Percentiles rank a stretch among this genome's conserved stretches.
Conservation (phyloP, 2,113 vertebrate genomes). For the Odocoileus virginianus region DNA sequence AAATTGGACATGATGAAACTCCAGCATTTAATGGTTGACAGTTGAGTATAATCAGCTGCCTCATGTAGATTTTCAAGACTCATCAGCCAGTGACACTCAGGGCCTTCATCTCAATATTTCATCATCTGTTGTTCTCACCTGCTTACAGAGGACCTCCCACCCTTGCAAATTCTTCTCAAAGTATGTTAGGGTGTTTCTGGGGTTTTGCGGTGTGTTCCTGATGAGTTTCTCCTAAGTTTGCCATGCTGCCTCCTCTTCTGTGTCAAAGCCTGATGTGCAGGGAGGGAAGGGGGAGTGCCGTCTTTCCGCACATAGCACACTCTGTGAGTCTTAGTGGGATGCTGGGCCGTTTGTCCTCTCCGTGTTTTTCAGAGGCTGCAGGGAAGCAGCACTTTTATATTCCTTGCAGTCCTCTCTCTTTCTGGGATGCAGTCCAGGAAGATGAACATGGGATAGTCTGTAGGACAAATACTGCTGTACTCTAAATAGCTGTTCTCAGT, state of each 20-base stretch:
- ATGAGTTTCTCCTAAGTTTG: background rate
- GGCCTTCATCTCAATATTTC: background rate
- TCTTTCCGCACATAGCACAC: rapidly evolving
- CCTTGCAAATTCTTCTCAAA: background rate
- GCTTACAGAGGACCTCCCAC: background rate
- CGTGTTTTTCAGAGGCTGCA: background rate
- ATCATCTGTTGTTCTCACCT: background rate
- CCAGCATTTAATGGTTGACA: background rate
- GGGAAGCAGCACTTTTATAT: background rate
- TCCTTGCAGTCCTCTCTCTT: background rate
- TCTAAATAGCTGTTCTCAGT: background rate
- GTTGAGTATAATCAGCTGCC: background rate
- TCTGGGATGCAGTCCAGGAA: background rate
- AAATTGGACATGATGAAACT: background rate
- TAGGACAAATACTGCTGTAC: background rate
- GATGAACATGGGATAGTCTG: background rate
- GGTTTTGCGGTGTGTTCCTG: background rate
- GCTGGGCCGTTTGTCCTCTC: background rate
- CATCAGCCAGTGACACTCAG: background rate
- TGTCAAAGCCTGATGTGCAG: background rate
- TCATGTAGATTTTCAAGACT: background rate
- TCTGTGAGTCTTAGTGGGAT: background rate
- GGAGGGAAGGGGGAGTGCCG: background rate
- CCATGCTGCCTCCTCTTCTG: background rate
- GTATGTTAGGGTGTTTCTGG: background rate